Evolutionary conservation across 2,113 vertebrate species (phyloP).

Genomic region (Pholis gunnellus): DNA sequence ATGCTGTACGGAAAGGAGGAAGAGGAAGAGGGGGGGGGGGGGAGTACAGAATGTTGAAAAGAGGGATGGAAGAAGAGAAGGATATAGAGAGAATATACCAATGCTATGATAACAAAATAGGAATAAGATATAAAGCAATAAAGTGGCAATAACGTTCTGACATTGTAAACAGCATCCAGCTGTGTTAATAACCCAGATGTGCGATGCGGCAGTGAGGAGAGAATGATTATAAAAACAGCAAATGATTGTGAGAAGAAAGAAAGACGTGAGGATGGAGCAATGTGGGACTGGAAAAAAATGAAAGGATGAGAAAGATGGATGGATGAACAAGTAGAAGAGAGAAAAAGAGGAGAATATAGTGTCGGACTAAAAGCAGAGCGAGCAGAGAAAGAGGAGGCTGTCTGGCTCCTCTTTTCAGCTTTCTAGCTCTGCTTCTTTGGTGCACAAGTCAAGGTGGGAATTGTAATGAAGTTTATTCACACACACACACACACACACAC

Average conservation of each 20-base stretch:
- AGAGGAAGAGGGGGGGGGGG: neutral
- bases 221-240: neutral
- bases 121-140: neutral
- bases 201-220: neutral
- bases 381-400: neutral
- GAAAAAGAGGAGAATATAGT: too few species aligned
- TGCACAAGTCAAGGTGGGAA: neutral
- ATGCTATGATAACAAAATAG: neutral
- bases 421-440: neutral
- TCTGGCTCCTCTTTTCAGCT: neutral
- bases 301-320: neutral
- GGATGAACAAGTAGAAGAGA: neutral
- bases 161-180: too few species aligned
- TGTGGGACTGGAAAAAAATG: neutral
- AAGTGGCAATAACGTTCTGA: too few species aligned
- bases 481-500: neutral
- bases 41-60: neutral
- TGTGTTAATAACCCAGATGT: too few species aligned
- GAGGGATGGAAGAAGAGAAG: neutral
- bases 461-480: neutral
- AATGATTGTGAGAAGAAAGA: neutral
- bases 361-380: neutral
- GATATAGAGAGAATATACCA: neutral
- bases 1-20: conserved; percentile 11
- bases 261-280: neutral